Evolutionary conservation across 2,797 vertebrate genomes (phyloP), one percentile per base, ranked within the genome.

Genomic region (Epinephelus malabaricus): DNA sequence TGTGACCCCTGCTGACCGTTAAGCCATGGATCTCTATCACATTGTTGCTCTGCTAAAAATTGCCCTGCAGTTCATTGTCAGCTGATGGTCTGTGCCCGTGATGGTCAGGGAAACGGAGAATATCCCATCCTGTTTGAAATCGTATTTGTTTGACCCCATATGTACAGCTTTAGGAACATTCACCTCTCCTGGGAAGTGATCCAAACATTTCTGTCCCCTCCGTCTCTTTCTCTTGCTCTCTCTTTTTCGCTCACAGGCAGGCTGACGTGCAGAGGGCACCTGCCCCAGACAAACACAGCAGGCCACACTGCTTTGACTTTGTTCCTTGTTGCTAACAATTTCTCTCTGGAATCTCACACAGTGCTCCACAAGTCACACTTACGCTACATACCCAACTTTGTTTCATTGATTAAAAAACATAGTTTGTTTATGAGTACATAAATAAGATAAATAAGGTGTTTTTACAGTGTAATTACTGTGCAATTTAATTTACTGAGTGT

Each of bases 251-350:
- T 74, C 67, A 27, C 72, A 63, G 64, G 64, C 46, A 76, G 69
- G 53, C 14, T 84, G 89, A 84, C 47, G 3, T 63, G 27, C 82
- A 93, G 90, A 88, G 92, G 92, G 75, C 88, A 84, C 78, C 69
- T 62, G 62, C 69, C 70, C 78, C 69, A 27, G 56, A 72, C 73
- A 73, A 23, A 47, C 87, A 78, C 89, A 89, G 85, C 79, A 87
- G 81, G 54, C 79, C 68, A 73, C 58, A 69, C 75, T 58, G 84
- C 77, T 69, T 1, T 65, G 81, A 88, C 87, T 86, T 86, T 87
- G 81, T 78, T 74, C 25, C 58, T 45, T 21, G 67, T 40, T 54
- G 27, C 43, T 46, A 38, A 18, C 50, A 23, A 9, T 46, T 66
- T 78, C 43, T 21, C 15, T 43, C 63, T 79, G 49, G 19, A 27